Evolutionary conservation across 2,888 invertebrate species (phyloP).

Genomic region (Gryllus longicercus): DNA sequence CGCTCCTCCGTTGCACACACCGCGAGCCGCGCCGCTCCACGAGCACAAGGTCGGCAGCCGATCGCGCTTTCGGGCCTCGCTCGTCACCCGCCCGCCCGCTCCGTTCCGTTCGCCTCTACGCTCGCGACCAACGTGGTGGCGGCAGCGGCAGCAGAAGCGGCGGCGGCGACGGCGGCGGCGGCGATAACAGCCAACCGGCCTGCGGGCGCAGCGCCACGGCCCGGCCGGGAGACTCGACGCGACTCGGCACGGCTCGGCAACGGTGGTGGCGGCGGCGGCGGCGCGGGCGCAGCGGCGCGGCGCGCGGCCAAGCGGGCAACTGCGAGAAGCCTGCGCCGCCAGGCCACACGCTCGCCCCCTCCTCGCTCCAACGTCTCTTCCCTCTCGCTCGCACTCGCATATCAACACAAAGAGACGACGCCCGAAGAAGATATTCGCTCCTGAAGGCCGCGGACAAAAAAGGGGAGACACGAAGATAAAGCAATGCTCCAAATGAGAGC

Average conservation of each 20-base stretch:
- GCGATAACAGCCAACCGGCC: not conserved
- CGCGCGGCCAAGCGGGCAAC: not conserved
- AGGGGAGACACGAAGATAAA: too few species aligned
- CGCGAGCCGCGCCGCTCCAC: too few species aligned
- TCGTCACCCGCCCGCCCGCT: not conserved
- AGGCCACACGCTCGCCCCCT: not conserved
- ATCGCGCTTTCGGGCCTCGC: too few species aligned
- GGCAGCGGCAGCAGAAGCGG: too few species aligned
- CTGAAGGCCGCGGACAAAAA: too few species aligned
- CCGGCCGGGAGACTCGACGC: conserved; percentile 24
- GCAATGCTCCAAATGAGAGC: too few species aligned
- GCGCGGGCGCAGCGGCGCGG: not conserved
- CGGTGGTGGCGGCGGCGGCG: not conserved
- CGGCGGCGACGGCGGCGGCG: too few species aligned
- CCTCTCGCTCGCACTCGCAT: not conserved
- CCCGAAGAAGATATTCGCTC: not conserved
- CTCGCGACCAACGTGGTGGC: conserved; percentile 11
- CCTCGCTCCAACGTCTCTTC: not conserved
- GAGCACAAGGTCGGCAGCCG: too few species aligned
- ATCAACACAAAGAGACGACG: not conserved
- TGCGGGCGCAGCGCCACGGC: conserved; percentile 25
- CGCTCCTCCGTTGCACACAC: not conserved
- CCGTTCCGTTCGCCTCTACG: not conserved
- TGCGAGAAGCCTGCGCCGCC: not conserved
- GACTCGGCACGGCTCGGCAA: conserved; percentile 18